These are phyloP conservation scores for Rhopilema esculentum DNA, from an alignment of 30 jellyfish, hydroid and myxozoan genomes.

Conservation along the genomic window DNA sequence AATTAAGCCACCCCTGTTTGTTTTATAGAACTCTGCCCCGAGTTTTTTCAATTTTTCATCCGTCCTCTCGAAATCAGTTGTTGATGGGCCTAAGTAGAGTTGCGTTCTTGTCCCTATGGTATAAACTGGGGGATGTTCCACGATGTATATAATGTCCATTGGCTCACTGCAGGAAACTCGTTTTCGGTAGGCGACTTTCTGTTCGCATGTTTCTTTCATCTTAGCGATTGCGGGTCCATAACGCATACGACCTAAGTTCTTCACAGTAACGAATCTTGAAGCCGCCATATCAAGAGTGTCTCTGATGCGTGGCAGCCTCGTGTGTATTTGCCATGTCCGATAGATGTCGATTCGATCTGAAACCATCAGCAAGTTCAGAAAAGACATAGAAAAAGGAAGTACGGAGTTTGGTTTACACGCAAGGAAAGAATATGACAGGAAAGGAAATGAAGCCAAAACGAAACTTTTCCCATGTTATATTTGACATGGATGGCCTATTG, in stretches of 20 bases:
- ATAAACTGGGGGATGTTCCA: slow-evolving; percentile 94
- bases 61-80: slow-evolving; percentile 3
- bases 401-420: too few species aligned
- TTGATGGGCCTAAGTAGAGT: slow-evolving; percentile 53
- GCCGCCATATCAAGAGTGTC: slow-evolving; percentile 42
- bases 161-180: slow-evolving; percentile 15
- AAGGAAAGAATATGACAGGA: background rate
- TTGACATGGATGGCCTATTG: slow-evolving; percentile 97
- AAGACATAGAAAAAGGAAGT: too few species aligned
- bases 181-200: slow-evolving; percentile 13
- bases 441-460: background rate
- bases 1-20: slow-evolving; percentile 97
- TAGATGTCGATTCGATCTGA: too few species aligned
- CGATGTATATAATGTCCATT: slow-evolving; percentile 60
- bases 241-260: slow-evolving; percentile 69
- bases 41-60: slow-evolving; percentile 43
- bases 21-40: slow-evolving; percentile 73
- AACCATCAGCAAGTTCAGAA: too few species aligned
- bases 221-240: slow-evolving; percentile 68
- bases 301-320: background rate
- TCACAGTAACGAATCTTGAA: slow-evolving; percentile 37
- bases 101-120: slow-evolving; percentile 87
- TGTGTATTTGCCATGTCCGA: background rate
- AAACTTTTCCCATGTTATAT: slow-evolving; percentile 82
- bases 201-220: slow-evolving; percentile 59